phyloP scores from a whole-genome alignment of 2,113 vertebrate genomes.

The Ochotona princeps region DNA sequence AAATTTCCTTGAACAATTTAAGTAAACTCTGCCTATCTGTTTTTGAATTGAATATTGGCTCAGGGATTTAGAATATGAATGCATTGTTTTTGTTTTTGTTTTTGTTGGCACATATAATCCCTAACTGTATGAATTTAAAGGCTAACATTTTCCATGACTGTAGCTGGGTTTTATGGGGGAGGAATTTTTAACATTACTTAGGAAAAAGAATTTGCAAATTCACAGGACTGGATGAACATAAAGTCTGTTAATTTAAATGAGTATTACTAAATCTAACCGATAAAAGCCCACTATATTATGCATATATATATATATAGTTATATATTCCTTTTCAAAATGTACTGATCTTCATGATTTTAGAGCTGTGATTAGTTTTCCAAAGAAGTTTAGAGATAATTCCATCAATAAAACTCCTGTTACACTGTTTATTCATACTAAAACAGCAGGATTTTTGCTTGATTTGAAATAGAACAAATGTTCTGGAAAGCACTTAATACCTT shows the following conservation, averaged over 20 bases:
- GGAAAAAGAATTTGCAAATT: constrained; percentile 75
- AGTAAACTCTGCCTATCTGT: constrained; percentile 44
- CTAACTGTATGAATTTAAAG: constrained; percentile 77
- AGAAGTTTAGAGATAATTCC: not conserved
- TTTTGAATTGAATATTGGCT: constrained; percentile 68
- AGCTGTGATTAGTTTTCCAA: constrained; percentile 19
- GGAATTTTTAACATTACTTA: constrained; percentile 72
- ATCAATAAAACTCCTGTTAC: too few species aligned
- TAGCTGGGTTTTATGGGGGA: constrained; percentile 70
- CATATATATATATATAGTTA: not conserved
- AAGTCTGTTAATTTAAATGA: constrained; percentile 62
- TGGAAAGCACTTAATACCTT: constrained; percentile 6
- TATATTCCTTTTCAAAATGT: not conserved
- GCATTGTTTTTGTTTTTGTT: constrained; percentile 74
- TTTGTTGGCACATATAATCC: constrained; percentile 74
- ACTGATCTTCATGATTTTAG: constrained; percentile 27
- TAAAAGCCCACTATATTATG: not conserved
- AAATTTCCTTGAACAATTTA: constrained; percentile 66
- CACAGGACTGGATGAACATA: constrained; percentile 56
- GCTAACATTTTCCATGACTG: constrained; percentile 81
- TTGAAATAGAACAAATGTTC: constrained; percentile 14
- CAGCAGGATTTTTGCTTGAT: constrained; percentile 23
- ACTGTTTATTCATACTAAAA: too few species aligned
- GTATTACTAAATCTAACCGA: constrained; percentile 1
- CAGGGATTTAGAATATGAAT: constrained; percentile 70